phyloP scores from a whole-genome alignment of 2,113 vertebrate species.

The Synchiropus splendidus region DNA sequence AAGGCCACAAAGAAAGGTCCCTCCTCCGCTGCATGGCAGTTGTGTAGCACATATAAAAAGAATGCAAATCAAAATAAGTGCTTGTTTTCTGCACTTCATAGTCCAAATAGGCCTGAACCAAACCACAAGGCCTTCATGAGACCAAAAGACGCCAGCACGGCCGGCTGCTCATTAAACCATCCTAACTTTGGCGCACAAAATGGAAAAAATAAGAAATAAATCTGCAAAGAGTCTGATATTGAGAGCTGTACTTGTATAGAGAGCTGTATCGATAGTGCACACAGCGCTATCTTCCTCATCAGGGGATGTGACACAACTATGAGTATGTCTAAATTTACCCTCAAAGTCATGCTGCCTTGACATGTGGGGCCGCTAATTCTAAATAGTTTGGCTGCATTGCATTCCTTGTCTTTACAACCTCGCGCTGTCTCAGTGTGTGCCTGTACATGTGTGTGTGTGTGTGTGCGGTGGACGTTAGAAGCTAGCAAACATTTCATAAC shows the following conservation, averaged over 20 bases:
- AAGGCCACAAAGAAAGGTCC: no score
- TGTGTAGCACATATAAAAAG: constrained; percentile 44
- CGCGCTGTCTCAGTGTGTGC: no score
- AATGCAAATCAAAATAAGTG: constrained; percentile 50
- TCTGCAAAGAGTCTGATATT: no score
- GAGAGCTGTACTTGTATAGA: no score
- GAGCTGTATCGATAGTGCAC: no score
- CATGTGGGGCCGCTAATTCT: constrained; percentile 25
- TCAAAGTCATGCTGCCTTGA: constrained; percentile 26
- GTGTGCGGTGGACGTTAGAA: no score
- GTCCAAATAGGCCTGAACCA: constrained; percentile 41
- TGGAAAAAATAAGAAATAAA: constrained; percentile 39
- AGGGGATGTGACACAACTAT: no score
- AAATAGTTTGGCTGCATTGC: constrained; percentile 25
- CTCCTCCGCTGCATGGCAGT: no score
- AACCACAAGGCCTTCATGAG: constrained; percentile 52
- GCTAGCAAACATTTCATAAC: no score
- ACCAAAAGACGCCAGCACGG: constrained; percentile 46
- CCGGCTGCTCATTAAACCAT: constrained; percentile 50
- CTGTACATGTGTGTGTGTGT: no score
- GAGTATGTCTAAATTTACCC: constrained; percentile 37
- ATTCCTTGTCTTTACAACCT: constrained; percentile 3
- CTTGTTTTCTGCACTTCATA: constrained; percentile 37
- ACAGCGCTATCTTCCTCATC: no score
- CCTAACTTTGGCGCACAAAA: constrained; percentile 48